Base-by-base conservation (phyloP, 1,140 invertebrate species). In the Varroa destructor region DNA sequence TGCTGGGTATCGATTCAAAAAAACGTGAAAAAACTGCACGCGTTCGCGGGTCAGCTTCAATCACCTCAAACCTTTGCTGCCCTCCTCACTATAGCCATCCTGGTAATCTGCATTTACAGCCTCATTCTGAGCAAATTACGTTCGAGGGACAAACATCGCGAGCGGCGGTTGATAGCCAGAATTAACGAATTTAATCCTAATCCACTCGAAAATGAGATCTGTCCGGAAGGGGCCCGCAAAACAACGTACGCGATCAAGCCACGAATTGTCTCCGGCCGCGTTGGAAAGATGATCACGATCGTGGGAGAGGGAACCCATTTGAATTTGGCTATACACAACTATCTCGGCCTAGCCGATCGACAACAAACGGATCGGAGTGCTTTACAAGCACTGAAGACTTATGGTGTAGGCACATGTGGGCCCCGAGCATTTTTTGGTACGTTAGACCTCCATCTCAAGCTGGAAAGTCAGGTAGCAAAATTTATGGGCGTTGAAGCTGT, bases 371-470 rank as follows among this genome's bases (percentile, higher is more conserved):
- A 90, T 78, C 82, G 87, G 71, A 83, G 79, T 54, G 89, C 90
- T 0, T 83, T 89, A 56, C 81, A 85, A 67, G 84, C 88, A 4
- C 80, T 97, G 55, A 82, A 85, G 72, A 92, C 96, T 76, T 99
- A 98, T 84, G 96, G 96, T 40, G 91, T 98, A 1, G 96, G 96
- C 0, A 94, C 93, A 0, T 98, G 95, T 83, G 95, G 96, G 0
- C 96, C 96, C 0, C 82, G 96, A 79, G 94, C 92, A 1, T 99
- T 99, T 80, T 99, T 96, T 82, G 96, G 96, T 72, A 99, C 96
- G 37, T 87, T 93, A 71, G 94, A 97, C 82, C 89, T 97, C n/a
- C 95, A 99, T 81, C 82, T 97, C 51, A 87, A 93, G 73, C 79
- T 99, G 37, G 96, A 99, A 80, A 87, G 93, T 75, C 83, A 86